phyloP scores from a whole-genome alignment of 2,888 invertebrate genomes.

The Euzophera pinguis region DNA sequence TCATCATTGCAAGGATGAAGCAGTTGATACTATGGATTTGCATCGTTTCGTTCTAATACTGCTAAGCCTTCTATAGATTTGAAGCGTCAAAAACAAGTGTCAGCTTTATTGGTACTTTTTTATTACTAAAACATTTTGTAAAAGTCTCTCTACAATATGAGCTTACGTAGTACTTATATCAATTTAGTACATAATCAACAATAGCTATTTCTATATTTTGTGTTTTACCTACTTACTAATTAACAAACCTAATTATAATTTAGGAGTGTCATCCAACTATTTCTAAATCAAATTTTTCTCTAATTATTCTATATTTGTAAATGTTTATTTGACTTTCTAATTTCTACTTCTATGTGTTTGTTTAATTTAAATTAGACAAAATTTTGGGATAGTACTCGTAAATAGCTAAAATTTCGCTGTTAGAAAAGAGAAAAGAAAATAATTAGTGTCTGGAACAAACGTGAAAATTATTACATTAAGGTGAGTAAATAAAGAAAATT shows the following conservation, averaged over 20 bases:
- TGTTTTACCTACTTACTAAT: too few relatives aligned
- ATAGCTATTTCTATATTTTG: too few relatives aligned
- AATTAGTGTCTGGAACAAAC: slow-evolving; percentile 12
- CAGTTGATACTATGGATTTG: too few relatives aligned
- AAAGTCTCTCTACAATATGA: too few relatives aligned
- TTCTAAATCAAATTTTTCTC: neutral
- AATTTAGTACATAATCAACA: too few relatives aligned
- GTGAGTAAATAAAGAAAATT: neutral
- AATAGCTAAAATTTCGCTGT: neutral
- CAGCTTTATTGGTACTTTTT: too few relatives aligned
- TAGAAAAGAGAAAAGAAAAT: slow-evolving; percentile 8
- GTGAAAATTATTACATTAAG: neutral
- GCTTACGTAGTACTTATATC: too few relatives aligned
- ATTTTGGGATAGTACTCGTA: neutral
- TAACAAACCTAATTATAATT: too few relatives aligned
- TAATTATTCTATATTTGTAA: neutral
- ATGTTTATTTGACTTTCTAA: neutral
- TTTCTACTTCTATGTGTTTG: slow-evolving; percentile 10
- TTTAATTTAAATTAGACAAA: neutral
- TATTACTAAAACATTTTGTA: too few relatives aligned
- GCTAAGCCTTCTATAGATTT: too few relatives aligned
- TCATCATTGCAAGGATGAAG: neutral
- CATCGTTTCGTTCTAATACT: too few relatives aligned
- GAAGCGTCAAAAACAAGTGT: too few relatives aligned
- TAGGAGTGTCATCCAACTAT: slow-evolving; percentile 3